Conservation (phyloP, 2,888 invertebrate genomes). For the Bugulina stolonifera region DNA sequence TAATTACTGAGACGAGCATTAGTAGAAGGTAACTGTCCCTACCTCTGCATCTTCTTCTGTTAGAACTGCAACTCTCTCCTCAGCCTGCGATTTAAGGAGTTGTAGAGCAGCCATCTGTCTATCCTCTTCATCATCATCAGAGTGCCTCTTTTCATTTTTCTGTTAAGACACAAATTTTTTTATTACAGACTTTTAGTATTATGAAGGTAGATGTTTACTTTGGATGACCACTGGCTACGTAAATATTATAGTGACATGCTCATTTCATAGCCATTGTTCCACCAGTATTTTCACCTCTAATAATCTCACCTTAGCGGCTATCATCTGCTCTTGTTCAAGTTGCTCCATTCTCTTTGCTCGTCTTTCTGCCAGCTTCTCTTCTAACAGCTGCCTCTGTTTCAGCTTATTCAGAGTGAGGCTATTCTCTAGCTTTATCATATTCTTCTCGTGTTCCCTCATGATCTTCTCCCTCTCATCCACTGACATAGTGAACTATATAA, state of each 20-base stretch:
- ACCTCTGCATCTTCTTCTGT: slow-evolving; percentile 32
- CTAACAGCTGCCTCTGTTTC: slow-evolving; percentile 46
- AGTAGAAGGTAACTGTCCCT: too few species aligned
- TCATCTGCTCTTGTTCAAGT: slow-evolving; percentile 41
- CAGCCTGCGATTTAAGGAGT: slow-evolving; percentile 44
- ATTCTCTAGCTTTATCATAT: slow-evolving; percentile 50
- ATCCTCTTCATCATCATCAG: slow-evolving; percentile 40
- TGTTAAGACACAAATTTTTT: too few species aligned
- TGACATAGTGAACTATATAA: slow-evolving; percentile 44
- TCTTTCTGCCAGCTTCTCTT: slow-evolving; percentile 42
- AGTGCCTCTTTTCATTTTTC: slow-evolving; percentile 30
- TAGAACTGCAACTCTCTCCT: slow-evolving; percentile 42
- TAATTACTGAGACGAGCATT: too few species aligned
- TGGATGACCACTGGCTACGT: too few species aligned
- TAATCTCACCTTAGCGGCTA: slow-evolving; percentile 38
- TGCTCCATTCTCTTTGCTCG: slow-evolving; percentile 42
- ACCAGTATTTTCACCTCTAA: too few species aligned
- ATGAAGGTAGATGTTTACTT: too few species aligned
- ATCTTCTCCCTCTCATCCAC: slow-evolving; percentile 46
- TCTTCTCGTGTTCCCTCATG: slow-evolving; percentile 49
- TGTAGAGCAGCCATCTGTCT: slow-evolving; percentile 35
- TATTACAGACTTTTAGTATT: too few species aligned
- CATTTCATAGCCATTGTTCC: too few species aligned
- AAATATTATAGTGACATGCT: too few species aligned
- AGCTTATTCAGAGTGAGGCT: slow-evolving; percentile 48